These are phyloP conservation scores for Amphipyra berbera DNA, from an alignment of 2,888 invertebrate species.

Conservation along the genomic window DNA sequence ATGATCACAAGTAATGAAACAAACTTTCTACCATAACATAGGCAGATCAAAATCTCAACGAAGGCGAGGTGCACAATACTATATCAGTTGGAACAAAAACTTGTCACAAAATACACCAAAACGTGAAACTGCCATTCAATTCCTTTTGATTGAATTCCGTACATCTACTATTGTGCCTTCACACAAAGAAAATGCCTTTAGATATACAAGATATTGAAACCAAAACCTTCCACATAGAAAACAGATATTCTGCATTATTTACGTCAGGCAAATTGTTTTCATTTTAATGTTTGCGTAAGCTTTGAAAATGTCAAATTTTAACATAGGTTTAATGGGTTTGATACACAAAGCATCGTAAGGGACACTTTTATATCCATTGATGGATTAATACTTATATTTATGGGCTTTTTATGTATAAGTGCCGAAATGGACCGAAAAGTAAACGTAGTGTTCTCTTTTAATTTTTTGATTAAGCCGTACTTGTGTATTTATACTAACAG, in stretches of 20 bases:
- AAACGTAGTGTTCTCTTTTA: no score
- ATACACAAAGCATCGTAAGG: constrained; percentile 12
- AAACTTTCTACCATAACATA: background rate
- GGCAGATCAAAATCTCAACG: constrained; percentile 3
- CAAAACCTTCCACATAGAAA: constrained; percentile 37
- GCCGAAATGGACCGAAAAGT: no score
- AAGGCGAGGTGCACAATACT: constrained; percentile 23
- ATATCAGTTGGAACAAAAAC: constrained; percentile 35
- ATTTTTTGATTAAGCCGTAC: no score
- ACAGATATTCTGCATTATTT: constrained; percentile 37
- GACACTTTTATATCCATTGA: constrained; percentile 28
- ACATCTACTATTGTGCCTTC: constrained; percentile 36
- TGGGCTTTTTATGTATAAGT: no score
- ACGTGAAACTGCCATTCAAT: constrained; percentile 42
- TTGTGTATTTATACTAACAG: no score
- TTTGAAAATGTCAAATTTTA: constrained; percentile 42
- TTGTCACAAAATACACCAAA: constrained; percentile 36
- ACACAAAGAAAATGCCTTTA: constrained; percentile 50
- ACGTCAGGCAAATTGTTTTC: constrained; percentile 16
- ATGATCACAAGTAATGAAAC: background rate
- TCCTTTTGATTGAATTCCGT: constrained; percentile 52
- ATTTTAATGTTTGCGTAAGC: constrained; percentile 22
- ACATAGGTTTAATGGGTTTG: constrained; percentile 32
- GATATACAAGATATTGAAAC: constrained; percentile 45
- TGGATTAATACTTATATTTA: constrained; percentile 7